Evolutionary conservation across 2,888 invertebrate species (phyloP), one percentile per base, ranked within the genome.

Genomic region (Eutolmus rufibarbis): DNA sequence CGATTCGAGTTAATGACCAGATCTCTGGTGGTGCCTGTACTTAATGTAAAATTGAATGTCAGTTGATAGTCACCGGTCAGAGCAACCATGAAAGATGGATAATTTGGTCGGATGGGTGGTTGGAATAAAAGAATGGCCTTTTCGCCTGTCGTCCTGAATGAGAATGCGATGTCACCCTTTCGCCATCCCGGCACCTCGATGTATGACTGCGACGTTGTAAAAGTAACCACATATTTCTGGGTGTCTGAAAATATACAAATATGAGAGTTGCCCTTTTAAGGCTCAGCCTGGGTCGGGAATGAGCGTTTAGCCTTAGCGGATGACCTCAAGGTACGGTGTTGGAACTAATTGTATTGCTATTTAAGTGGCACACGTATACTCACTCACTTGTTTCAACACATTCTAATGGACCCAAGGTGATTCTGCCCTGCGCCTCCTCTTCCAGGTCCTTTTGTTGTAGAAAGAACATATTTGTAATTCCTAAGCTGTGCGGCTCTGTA

Each of bases 161-260:
- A 97, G 93, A 98, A 97, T 0, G 97, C 97, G 89, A 98, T 96
- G 91, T 98, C 97, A 1, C 98, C 98, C 90, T 97, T 97, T 87
- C 97, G 94, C 98, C 98, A 98, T 0, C 98, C 97, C 0, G 97
- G 97, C 1, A 98, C 97, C 93, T 97, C 97, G 89, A 98, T 96
- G 91, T 97, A 98, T 0, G 97, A 97, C 90, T 97, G 97, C 40
- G 97, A 97, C 0, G 97, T 97, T 78, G 97, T 98, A 91, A 98
- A 98, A 5, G 98, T 98, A 12, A 98, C 98, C 8, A 98, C 97
- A 91, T 97, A 97, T 90, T 97, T 95, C 92, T 97, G 97, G 1
- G 97, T 97, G 92, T 98, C 98, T 97, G 86, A 16, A 86, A 86
- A 77, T 56, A 46, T 56, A 86, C 23, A 23, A 12, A 46, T 66